These are phyloP conservation scores for Gambusia affinis DNA, from an alignment of 2,113 vertebrate genomes.

Conservation along the genomic window DNA sequence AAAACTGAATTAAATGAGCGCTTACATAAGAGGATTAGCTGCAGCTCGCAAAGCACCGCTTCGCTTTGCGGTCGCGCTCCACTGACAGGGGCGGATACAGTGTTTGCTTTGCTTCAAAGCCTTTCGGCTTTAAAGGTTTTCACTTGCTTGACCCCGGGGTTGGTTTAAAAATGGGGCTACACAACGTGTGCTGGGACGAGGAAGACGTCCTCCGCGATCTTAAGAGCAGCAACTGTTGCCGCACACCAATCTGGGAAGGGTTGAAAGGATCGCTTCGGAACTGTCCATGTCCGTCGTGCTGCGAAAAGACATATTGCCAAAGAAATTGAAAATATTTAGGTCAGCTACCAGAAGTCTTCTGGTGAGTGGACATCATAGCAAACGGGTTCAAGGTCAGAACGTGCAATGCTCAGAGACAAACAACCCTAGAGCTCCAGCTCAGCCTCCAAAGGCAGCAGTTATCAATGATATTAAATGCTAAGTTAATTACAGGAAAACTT, in stretches of 20 bases:
- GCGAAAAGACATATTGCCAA: no score
- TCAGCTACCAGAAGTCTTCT: no score
- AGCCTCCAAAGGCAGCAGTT: no score
- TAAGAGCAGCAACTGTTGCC: neutral
- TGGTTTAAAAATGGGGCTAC: neutral
- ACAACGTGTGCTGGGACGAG: neutral
- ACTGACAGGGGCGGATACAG: neutral
- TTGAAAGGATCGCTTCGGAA: no score
- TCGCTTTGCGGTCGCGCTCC: neutral
- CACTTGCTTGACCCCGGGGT: neutral
- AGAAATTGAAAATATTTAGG: no score
- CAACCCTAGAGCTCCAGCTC: no score
- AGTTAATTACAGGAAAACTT: no score
- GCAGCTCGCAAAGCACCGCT: neutral
- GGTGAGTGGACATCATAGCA: no score
- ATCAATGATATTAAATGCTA: no score
- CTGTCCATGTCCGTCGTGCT: no score
- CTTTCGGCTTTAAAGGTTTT: neutral
- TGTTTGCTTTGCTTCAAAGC: neutral
- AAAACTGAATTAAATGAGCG: neutral
- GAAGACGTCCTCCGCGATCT: neutral
- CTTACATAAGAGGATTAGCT: slow-evolving; percentile 2
- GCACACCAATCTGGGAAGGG: neutral
- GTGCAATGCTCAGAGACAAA: no score
- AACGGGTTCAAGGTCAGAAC: no score